Evolutionary conservation across 2,888 invertebrate species (phyloP), one percentile per base, ranked within the genome.

Genomic region (Ophion ellenae): DNA sequence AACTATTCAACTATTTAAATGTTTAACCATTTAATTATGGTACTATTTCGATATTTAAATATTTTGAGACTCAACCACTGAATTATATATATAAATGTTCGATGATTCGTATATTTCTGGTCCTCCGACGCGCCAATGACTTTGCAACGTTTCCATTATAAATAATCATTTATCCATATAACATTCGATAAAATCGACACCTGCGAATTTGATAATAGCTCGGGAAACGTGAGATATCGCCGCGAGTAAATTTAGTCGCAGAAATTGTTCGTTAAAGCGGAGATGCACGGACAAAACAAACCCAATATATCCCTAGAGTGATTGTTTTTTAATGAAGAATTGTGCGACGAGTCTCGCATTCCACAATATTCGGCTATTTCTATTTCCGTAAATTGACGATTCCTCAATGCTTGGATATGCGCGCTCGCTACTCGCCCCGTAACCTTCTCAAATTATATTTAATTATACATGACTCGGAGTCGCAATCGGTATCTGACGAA

Each of bases 401-500:
- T 70, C 17, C 32, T 70, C 32, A 53, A 70, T 70, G 28, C 17
- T 70, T 36, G 36, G 6, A 32, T 20, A 73, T 32, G n/a, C 53
- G 53, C 3, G n/a, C 59, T 32, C 71, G 10, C 57, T 71, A 17
- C 53, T 57, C 53, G 28, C 53, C 32, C 28, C 32, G 45, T 67
- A n/a, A 11, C 28, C 28, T 32, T 24, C 57, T 57, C 57, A 32
- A 73, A 73, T 73, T 73, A 61, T 73, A 53, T 57, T 36, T 73
- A n/a, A 36, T 73, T 61, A 61, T 73, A 20, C 9, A 63, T 47
- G 28, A 45, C 14, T 64, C 36, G n/a, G 28, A 64, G 63, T 47
- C 36, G 53, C 53, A 17, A 53, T 53, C 17, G 53, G 17, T 53
- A 4, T 17, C 14, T 4, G 47, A 9, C 14, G 53, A 53, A 53